These are phyloP conservation scores for Thaumetopoea pityocampa DNA, from an alignment of 1,140 invertebrate genomes.

Conservation along the genomic window DNA sequence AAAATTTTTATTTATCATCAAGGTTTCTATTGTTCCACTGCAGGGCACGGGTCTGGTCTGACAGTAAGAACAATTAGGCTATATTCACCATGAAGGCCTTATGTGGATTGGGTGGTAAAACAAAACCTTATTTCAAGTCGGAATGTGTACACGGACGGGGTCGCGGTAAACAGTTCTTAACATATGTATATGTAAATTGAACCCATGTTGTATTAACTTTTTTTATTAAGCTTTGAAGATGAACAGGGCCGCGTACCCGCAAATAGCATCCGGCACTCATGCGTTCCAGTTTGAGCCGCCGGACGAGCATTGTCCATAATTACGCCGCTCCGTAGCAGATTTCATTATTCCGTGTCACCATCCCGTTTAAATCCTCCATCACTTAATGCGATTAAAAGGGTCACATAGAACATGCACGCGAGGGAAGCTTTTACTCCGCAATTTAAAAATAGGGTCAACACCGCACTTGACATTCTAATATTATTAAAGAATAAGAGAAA, in stretches of 20 bases:
- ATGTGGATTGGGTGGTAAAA: no score
- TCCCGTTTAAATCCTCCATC: slow-evolving; percentile 41
- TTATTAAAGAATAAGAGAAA: slow-evolving; percentile 13
- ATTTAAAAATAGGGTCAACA: slow-evolving; percentile 35
- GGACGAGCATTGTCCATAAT: slow-evolving; percentile 49
- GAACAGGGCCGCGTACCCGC: slow-evolving; percentile 23
- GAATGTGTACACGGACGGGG: no score
- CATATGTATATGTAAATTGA: no score
- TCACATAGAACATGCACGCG: slow-evolving; percentile 35
- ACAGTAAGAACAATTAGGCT: no score
- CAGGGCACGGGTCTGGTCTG: no score
- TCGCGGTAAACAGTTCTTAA: no score
- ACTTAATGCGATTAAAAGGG: slow-evolving; percentile 54
- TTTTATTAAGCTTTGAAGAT: slow-evolving; percentile 19
- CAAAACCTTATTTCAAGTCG: no score
- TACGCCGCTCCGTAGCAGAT: slow-evolving; percentile 42
- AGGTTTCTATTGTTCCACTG: no score
- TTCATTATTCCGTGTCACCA: slow-evolving; percentile 53
- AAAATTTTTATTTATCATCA: no score
- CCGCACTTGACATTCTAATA: slow-evolving; percentile 10
- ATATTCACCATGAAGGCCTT: no score
- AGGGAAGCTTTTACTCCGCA: slow-evolving; percentile 24
- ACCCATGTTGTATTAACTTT: no score
- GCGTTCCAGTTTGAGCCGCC: slow-evolving; percentile 25
- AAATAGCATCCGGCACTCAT: slow-evolving; percentile 25